These are phyloP conservation scores for Saturnia pavonia DNA, from an alignment of 2,888 invertebrate species.

Conservation along the genomic window DNA sequence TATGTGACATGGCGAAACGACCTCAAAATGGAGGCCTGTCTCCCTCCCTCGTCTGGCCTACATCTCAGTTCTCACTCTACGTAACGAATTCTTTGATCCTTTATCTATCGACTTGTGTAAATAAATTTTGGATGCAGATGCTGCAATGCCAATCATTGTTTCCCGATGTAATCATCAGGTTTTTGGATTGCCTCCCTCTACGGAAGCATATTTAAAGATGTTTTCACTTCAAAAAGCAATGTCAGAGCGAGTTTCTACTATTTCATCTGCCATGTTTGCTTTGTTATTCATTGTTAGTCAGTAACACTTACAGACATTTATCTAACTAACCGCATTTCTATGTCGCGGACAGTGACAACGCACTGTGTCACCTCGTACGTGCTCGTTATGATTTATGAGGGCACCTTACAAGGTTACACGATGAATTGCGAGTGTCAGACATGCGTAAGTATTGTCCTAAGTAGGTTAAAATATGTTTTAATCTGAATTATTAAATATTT, in stretches of 20 bases:
- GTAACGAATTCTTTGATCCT: too few relatives aligned
- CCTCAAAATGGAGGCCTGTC: too few relatives aligned
- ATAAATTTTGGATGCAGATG: too few relatives aligned
- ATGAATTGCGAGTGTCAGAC: slow-evolving; percentile 9
- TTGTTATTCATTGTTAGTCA: slow-evolving; percentile 17
- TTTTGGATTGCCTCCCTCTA: too few relatives aligned
- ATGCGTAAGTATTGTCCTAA: not conserved
- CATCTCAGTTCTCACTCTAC: too few relatives aligned
- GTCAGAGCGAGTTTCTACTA: not conserved
- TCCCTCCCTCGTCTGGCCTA: too few relatives aligned
- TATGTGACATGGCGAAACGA: too few relatives aligned
- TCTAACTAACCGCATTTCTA: slow-evolving; percentile 48
- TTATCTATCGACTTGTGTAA: too few relatives aligned
- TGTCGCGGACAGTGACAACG: slow-evolving; percentile 52
- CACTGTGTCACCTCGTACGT: slow-evolving; percentile 47
- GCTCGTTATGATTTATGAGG: slow-evolving; percentile 20
- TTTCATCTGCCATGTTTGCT: not conserved
- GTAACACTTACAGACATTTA: slow-evolving; percentile 39
- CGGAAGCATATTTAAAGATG: too few relatives aligned
- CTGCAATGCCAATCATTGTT: too few relatives aligned
- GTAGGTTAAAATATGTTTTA: not conserved
- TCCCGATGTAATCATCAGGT: too few relatives aligned
- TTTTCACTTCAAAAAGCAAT: too few relatives aligned
- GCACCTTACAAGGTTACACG: slow-evolving; percentile 15
- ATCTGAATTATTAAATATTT: not conserved